A percentile compares a stretch with the other conserved stretches of the same genome.
These are phyloP conservation scores for Galerucella nymphaeae DNA, from an alignment of 2,888 invertebrate genomes.

Conservation along the genomic window DNA sequence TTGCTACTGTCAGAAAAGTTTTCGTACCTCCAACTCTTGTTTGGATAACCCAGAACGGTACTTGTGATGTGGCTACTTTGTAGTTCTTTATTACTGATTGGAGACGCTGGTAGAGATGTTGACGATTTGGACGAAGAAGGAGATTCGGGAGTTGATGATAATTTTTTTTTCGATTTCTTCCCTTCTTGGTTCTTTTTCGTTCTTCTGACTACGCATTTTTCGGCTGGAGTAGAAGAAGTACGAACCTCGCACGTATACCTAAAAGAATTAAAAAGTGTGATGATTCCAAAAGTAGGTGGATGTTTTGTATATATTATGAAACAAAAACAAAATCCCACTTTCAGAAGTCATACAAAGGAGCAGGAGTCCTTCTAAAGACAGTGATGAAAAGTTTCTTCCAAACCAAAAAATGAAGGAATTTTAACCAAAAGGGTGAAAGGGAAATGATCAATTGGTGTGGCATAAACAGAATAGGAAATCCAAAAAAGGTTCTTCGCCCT, in stretches of 20 bases:
- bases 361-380: no score
- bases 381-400: no score
- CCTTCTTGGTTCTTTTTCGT: conserved; percentile 84
- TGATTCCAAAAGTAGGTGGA: neutral
- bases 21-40: conserved; percentile 55
- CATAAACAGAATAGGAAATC: no score
- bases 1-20: conserved; percentile 44
- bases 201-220: conserved; percentile 67
- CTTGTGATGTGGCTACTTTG: conserved; percentile 89
- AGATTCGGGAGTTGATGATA: conserved; percentile 10
- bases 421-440: no score
- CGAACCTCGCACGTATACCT: conserved; percentile 51
- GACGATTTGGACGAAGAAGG: conserved; percentile 41
- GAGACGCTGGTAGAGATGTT: conserved; percentile 24
- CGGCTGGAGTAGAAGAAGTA: conserved; percentile 50
- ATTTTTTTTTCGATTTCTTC: conserved; percentile 65
- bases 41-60: conserved; percentile 75
- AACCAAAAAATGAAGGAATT: no score
- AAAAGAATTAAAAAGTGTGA: conserved; percentile 24
- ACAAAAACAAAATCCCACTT: no score
- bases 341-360: no score
- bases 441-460: no score
- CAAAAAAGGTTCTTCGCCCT: no score
- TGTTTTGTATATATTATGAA: neutral
- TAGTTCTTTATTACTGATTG: conserved; percentile 66